These are phyloP conservation scores for Spisula subtruncata DNA, from an alignment of 2,888 invertebrate genomes.

Conservation along the genomic window DNA sequence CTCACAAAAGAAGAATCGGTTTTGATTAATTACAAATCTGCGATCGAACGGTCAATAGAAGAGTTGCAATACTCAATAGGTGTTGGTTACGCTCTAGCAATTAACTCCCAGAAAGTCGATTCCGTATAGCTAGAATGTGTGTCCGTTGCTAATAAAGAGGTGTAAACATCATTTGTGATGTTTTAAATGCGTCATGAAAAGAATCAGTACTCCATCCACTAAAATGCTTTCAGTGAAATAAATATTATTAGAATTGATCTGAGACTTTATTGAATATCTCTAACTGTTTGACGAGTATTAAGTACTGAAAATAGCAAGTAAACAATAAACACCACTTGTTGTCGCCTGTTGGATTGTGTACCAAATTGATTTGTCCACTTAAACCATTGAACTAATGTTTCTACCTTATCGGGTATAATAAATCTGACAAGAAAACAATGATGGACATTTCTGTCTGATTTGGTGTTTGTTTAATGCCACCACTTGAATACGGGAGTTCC, in stretches of 20 bases:
- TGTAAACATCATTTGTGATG: constrained; percentile 27
- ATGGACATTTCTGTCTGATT: not conserved
- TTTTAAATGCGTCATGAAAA: constrained; percentile 34
- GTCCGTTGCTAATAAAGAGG: constrained; percentile 45
- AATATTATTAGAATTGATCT: constrained; percentile 53
- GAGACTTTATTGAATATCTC: constrained; percentile 53
- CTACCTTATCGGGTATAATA: constrained; percentile 16
- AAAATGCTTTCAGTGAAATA: constrained; percentile 53
- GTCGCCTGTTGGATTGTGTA: constrained; percentile 63
- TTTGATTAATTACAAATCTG: constrained; percentile 46
- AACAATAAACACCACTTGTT: constrained; percentile 66
- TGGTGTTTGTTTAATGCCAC: not conserved
- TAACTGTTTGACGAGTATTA: constrained; percentile 53
- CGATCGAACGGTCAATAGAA: constrained; percentile 43
- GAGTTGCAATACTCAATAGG: constrained; percentile 42
- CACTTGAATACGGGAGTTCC: not conserved
- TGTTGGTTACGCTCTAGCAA: constrained; percentile 39
- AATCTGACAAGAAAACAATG: constrained; percentile 47
- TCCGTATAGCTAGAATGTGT: not conserved
- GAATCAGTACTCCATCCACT: not conserved
- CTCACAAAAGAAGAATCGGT: not conserved
- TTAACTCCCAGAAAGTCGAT: constrained; percentile 55
- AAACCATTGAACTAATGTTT: not conserved
- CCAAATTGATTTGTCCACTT: constrained; percentile 62
- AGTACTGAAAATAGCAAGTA: constrained; percentile 65